A percentile compares a stretch with the other conserved stretches of the same genome.
phyloP scores from a whole-genome alignment of 2,797 vertebrate genomes.

The Acridotheres tristis region DNA sequence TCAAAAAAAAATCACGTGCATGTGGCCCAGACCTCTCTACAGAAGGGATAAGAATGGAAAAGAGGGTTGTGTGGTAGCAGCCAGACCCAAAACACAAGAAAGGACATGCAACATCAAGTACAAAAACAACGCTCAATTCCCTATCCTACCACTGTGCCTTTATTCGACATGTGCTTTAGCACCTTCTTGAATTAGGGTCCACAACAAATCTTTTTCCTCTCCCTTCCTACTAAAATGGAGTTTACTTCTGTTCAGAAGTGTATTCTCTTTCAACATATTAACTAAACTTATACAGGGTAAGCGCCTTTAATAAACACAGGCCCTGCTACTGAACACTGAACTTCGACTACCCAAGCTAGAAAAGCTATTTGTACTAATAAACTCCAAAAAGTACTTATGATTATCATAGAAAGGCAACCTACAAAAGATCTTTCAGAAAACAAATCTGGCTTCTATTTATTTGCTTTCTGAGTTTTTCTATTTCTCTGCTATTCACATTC shows the following conservation, averaged over 20 bases:
- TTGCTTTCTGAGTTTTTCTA: background rate
- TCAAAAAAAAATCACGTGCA: fast-evolving
- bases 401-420: background rate
- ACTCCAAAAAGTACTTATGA: background rate
- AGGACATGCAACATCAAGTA: background rate
- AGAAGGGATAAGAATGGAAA: background rate
- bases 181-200: background rate
- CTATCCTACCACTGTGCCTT: background rate
- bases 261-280: background rate
- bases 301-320: background rate
- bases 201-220: background rate
- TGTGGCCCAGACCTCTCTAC: background rate
- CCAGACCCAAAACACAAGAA: background rate
- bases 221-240: background rate
- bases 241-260: background rate
- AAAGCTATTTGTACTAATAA: background rate
- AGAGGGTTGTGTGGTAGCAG: background rate
- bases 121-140: background rate
- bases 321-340: background rate
- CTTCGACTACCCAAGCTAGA: background rate
- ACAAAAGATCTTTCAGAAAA: background rate
- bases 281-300: background rate
- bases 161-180: background rate
- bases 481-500: background rate
- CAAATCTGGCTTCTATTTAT: background rate